A percentile compares a stretch with the other conserved stretches of the same genome.
Conservation (phyloP, 2,113 vertebrate species). For the Neolamprologus fasciatus region DNA sequence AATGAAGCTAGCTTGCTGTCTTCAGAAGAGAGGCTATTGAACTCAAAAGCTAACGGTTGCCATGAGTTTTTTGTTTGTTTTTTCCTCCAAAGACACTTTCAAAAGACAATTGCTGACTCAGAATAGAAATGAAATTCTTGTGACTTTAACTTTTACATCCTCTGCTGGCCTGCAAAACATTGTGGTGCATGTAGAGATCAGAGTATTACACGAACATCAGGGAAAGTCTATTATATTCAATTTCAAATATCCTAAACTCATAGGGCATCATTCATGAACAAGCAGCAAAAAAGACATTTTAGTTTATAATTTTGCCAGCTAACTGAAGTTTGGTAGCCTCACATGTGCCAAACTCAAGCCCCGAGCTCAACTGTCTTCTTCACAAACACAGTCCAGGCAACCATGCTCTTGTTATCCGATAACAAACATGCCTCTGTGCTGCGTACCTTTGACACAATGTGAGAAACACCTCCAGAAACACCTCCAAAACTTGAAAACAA, state of each 20-base stretch:
- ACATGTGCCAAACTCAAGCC: background rate
- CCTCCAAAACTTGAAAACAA: background rate
- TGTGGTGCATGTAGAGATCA: background rate
- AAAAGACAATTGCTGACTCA: background rate
- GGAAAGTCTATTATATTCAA: background rate
- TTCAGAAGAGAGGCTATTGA: background rate
- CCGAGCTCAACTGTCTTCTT: background rate
- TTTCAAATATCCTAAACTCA: background rate
- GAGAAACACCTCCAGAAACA: background rate
- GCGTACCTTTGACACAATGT: background rate
- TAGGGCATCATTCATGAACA: background rate
- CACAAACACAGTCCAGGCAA: background rate
- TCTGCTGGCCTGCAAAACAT: background rate
- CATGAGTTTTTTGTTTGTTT: background rate
- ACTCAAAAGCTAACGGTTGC: background rate
- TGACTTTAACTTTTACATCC: background rate
- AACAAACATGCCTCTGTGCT: background rate
- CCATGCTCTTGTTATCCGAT: background rate
- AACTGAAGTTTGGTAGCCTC: background rate
- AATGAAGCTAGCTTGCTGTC: background rate
- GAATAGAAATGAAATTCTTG: background rate
- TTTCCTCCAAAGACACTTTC: background rate
- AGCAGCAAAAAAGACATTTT: background rate
- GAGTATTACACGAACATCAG: background rate
- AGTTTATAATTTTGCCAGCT: background rate